These are phyloP conservation scores for Syrista parreyssii DNA, from an alignment of 2,888 invertebrate species.

Conservation along the genomic window DNA sequence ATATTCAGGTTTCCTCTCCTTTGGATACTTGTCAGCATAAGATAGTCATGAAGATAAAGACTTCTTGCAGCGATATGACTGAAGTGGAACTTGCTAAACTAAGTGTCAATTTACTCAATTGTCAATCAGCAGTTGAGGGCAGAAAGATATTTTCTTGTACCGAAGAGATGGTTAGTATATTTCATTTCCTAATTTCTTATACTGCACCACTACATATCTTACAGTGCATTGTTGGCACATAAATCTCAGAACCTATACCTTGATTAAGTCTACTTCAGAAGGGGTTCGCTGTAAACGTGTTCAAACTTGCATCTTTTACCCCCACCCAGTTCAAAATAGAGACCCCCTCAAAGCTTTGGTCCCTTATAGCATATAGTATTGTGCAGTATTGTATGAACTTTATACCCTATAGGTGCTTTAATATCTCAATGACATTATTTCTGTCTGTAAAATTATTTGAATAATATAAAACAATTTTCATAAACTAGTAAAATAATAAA, in stretches of 20 bases:
- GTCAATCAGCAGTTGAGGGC: slow-evolving; percentile 74
- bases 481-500: not conserved
- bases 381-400: not conserved
- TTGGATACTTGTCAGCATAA: slow-evolving; percentile 75
- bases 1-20: slow-evolving; percentile 69
- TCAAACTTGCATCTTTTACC: slow-evolving; percentile 50
- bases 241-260: not conserved
- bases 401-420: not conserved
- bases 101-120: slow-evolving; percentile 76
- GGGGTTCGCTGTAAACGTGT: slow-evolving; percentile 36
- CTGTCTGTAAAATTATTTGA: slow-evolving; percentile 10
- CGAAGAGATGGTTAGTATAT: slow-evolving; percentile 69
- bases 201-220: not conserved
- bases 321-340: slow-evolving; percentile 21
- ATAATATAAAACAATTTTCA: not conserved
- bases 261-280: not conserved
- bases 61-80: slow-evolving; percentile 71
- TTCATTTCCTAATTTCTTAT: not conserved
- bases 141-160: slow-evolving; percentile 72
- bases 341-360: slow-evolving; percentile 29
- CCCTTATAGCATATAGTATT: not conserved
- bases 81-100: slow-evolving; percentile 77
- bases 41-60: slow-evolving; percentile 72
- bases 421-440: slow-evolving; percentile 21
- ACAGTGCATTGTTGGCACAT: not conserved